Evolutionary conservation across 2,797 vertebrate species (phyloP), one percentile per base, ranked within the genome.

Genomic region (Acanthopagrus latus): DNA sequence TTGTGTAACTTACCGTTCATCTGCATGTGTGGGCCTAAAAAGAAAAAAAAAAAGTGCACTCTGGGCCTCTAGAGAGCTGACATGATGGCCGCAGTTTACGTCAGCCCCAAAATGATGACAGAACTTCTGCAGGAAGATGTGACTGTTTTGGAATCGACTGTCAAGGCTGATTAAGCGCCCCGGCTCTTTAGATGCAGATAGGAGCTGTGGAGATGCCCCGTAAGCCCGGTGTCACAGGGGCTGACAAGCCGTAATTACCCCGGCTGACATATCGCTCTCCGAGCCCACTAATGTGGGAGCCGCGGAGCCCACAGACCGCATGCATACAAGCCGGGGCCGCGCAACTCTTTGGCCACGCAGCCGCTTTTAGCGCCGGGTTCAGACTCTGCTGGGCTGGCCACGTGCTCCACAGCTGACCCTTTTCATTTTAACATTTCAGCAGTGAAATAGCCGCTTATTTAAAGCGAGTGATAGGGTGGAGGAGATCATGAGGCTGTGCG

Each of bases 171-270:
- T 91, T 88, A 91, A 76, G 77, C 71, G 68, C 29, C 46, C 46
- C 58, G 60, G 76, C 77, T 86, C 82, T 76, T 7, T 56, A 46
- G 63, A 69, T 74, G 80, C 64, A 78, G 74, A 87, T 82, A 64
- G 82, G 81, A 84, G 76, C 64, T 54, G 83, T 62, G 73, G 85
- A 83, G 85, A 80, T 86, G 84, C 85, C 81, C 88, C 80, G 89
- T 85, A 89, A 88, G 87, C 85, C 88, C 57, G 64, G 86, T 92
- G 91, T 91, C 90, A 90, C 80, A 69, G 80, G 27, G 80, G 85
- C 84, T 90, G 90, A 91, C 89, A 88, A 75, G 88, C 87, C 66
- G 77, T 85, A 92, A 93, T 93, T 93, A 93, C 89, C 79, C 76
- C 25, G 67, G 81, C 80, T 93, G 90, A 92, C 89, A 91, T 75